These are phyloP conservation scores for Hydraecia micacea DNA, from an alignment of 2,888 invertebrate species.

Conservation along the genomic window DNA sequence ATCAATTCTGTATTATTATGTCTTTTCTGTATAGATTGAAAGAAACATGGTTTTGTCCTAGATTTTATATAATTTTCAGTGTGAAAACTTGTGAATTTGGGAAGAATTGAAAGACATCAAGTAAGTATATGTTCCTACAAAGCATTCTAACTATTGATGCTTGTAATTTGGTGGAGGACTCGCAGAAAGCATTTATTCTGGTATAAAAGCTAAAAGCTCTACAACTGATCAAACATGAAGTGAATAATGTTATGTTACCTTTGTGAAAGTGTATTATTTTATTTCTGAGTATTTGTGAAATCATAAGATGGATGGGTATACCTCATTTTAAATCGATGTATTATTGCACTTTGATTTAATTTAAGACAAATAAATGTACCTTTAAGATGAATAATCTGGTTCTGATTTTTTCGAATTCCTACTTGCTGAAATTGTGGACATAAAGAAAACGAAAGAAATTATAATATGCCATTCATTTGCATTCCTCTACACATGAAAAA, in stretches of 20 bases:
- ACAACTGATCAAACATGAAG: too few relatives aligned
- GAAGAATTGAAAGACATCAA: background rate
- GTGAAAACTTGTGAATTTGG: background rate
- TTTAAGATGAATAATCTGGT: constrained; percentile 1
- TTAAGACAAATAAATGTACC: constrained; percentile 27
- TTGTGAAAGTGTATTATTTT: background rate
- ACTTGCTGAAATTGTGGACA: background rate
- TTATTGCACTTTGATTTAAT: constrained; percentile 2
- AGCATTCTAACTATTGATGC: background rate
- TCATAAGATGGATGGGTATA: background rate
- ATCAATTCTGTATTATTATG: constrained; percentile 7
- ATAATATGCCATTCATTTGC: background rate
- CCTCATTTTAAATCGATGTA: background rate
- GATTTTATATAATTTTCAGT: background rate
- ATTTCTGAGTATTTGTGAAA: constrained; percentile 1
- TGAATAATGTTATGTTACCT: background rate
- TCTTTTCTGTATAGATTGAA: background rate
- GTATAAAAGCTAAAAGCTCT: background rate
- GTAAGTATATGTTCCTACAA: too few relatives aligned
- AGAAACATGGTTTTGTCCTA: background rate
- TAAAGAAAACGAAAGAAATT: background rate
- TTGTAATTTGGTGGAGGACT: constrained; percentile 1
- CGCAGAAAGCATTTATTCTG: too few relatives aligned
- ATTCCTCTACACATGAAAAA: background rate
- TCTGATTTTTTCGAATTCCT: background rate